Percentiles rank a stretch among this genome's conserved stretches.
phyloP scores from a whole-genome alignment of 35 echinoderm and acorn worm species.

The Patiria miniata region DNA sequence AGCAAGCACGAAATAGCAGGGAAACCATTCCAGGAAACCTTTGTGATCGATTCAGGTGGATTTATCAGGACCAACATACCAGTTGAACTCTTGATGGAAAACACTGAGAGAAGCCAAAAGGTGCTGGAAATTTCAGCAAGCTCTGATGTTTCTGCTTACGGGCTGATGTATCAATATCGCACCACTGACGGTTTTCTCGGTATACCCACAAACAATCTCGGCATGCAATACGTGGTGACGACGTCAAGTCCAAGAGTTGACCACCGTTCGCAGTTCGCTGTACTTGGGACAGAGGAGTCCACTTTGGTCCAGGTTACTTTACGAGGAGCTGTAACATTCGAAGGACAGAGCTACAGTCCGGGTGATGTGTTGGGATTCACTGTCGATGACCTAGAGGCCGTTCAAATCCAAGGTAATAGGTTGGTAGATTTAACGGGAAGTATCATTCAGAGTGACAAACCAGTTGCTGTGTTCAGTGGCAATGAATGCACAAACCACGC shows the following conservation, averaged over 20 bases:
- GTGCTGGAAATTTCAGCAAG: slow-evolving; percentile 43
- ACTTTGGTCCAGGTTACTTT: slow-evolving; percentile 40
- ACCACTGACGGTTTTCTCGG: slow-evolving; percentile 71
- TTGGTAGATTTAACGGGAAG: slow-evolving; percentile 44
- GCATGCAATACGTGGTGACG: slow-evolving; percentile 28
- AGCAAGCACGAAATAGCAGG: slow-evolving; percentile 46
- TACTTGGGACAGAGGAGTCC: slow-evolving; percentile 47
- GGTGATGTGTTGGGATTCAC: slow-evolving; percentile 40
- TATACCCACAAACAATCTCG: slow-evolving; percentile 58
- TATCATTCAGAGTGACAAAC: slow-evolving; percentile 46
- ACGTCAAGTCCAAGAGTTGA: too few species aligned
- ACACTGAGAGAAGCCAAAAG: slow-evolving; percentile 41
- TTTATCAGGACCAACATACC: slow-evolving; percentile 26
- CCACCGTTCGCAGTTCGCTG: neutral
- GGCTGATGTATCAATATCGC: slow-evolving; percentile 10
- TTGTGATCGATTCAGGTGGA: slow-evolving; percentile 36
- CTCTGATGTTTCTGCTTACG: slow-evolving; percentile 66
- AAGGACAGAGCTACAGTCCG: slow-evolving; percentile 28
- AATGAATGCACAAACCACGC: slow-evolving; percentile 21
- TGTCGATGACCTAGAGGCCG: slow-evolving; percentile 32
- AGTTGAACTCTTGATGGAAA: slow-evolving; percentile 13
- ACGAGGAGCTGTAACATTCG: slow-evolving; percentile 8
- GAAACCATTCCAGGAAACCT: slow-evolving; percentile 22
- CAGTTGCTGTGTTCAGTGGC: slow-evolving; percentile 61
- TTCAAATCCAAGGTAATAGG: slow-evolving; percentile 40